Base-by-base conservation (phyloP, 2,888 invertebrate genomes). In the Erebia epiphron region DNA sequence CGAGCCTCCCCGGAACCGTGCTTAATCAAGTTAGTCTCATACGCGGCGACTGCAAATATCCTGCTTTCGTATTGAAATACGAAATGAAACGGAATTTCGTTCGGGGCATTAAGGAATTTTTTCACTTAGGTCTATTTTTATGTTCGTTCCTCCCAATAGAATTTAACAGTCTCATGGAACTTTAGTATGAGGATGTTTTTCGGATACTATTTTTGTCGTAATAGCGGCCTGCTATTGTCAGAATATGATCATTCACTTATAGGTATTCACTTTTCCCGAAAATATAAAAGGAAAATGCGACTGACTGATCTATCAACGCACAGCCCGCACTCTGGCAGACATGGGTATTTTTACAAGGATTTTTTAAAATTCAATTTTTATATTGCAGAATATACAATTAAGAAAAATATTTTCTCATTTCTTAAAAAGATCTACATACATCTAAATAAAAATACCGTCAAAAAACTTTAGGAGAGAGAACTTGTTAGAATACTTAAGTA, bases 1-100 rank as follows among this genome's bases (percentile, higher is more conserved):
- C 80, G 79, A 81, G 77, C 79, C 70, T 65, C 67, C 26, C 67
- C 60, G 70, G 64, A 67, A 71, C 65, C 66, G 68, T 66, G 69
- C 68, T 69, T 75, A 70, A 74, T 74, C 71, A 71, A 74, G 63
- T 69, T 64, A 71, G 41, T 64, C 56, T 68, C 61, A 65, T 60
- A 68, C 65, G 49, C 35, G 65, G 61, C 21, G 61, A 54, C 70
- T 66, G 52, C 60, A 61, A 70, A 65, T 66, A 65, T 54, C 54
- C 54, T 65, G 16, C 65, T 67, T 64, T 49, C 50, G 18, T 50
- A 64, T 58, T 57, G 50, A 64, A 64, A 69, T 58, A 64, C 18
- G 63, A 49, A 68, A 63, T 64, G 35, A 43, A 60, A 60, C 60
- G 2, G 64, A 65, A 65, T 56, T 56, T 54, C 8, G 16, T 43